phyloP scores from a whole-genome alignment of 92 coral and sea anemone genomes.

The Scolanthus callimorphus region DNA sequence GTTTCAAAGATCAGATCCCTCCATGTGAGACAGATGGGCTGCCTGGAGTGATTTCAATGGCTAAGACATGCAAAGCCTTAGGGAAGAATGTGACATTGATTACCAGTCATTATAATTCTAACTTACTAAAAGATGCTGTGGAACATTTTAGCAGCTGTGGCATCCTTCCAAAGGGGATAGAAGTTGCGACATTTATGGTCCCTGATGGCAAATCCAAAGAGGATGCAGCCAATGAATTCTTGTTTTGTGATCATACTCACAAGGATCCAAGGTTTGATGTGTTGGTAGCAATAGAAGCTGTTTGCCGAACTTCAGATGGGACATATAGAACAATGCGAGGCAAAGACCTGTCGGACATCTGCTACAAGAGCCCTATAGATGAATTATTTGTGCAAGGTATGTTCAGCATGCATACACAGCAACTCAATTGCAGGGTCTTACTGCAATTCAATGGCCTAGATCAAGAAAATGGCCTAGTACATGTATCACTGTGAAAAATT shows the following conservation, averaged over 20 bases:
- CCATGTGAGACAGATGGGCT: slow-evolving; percentile 62
- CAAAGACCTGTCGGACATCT: slow-evolving; percentile 25
- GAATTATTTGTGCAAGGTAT: slow-evolving; percentile 86
- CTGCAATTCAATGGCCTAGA: too few species aligned
- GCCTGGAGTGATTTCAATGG: slow-evolving; percentile 62
- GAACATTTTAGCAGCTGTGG: slow-evolving; percentile 26
- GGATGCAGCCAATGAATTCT: slow-evolving; percentile 58
- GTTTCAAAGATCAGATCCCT: slow-evolving; percentile 22
- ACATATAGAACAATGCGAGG: slow-evolving; percentile 54
- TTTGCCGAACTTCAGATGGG: slow-evolving; percentile 50
- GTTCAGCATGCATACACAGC: too few species aligned
- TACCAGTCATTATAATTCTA: slow-evolving; percentile 39
- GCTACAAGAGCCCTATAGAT: slow-evolving; percentile 67
- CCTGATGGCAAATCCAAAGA: slow-evolving; percentile 10
- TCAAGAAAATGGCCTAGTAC: too few species aligned
- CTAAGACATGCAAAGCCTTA: slow-evolving; percentile 72
- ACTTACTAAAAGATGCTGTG: slow-evolving; percentile 27
- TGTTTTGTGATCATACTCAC: slow-evolving; percentile 37
- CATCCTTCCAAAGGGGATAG: slow-evolving; percentile 23
- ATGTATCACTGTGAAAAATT: too few species aligned
- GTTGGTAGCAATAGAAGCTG: slow-evolving; percentile 86
- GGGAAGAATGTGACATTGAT: slow-evolving; percentile 63
- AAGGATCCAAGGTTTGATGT: slow-evolving; percentile 67
- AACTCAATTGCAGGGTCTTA: too few species aligned
- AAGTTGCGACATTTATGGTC: slow-evolving; percentile 57